Base-by-base conservation (phyloP, 1,140 invertebrate species). In the Vollenhovia emeryi region DNA sequence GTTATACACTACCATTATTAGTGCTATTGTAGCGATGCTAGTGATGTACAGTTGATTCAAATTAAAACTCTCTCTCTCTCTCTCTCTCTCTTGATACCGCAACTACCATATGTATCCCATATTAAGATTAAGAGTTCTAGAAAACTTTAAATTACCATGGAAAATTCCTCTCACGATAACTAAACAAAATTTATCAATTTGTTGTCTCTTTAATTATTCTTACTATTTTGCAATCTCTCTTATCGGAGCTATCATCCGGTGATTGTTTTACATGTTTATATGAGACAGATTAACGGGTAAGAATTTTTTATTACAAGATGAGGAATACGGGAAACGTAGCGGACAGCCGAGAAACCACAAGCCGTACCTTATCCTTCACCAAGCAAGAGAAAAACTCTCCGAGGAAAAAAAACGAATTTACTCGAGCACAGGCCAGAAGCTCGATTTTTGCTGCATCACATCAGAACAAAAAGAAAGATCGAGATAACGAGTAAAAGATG, bases 391-490 rank as follows among this genome's bases (percentile, higher is more conserved):
- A 30, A 68, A 68, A 75, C n/a, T 55, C 18, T 30, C 4, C 3
- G 27, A 1, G 27, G 33, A 13, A 21, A 55, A 33, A 24, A 43
- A 59, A 33, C 45, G 62, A 75, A 71, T 86, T 84, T 55, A 52
- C 48, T 80, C 36, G 11, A 27, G 57, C 33, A 33, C 43, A 43
- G 11, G 27, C 15, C 33, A 15, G 60, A 21, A 85, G 87, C 18
- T 50, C 59, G 66, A 86, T 86, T 71, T 73, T 83, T 60, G 59
- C 64, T 59, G 33, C 84, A 57, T 73, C 18, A 78, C 27, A 30
- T 83, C 3, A 15, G 18, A n/a, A 33, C 8, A 11, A 13, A 62
- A 40, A 21, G 50, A 13, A 21, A 73, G 68, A 45, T 50, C 57
- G 66, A 75, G 45, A 62, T 74, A 84, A 74, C 33, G 66, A 74